Base-by-base conservation (phyloP, 1,140 invertebrate species). In the Acromyrmex charruanus region DNA sequence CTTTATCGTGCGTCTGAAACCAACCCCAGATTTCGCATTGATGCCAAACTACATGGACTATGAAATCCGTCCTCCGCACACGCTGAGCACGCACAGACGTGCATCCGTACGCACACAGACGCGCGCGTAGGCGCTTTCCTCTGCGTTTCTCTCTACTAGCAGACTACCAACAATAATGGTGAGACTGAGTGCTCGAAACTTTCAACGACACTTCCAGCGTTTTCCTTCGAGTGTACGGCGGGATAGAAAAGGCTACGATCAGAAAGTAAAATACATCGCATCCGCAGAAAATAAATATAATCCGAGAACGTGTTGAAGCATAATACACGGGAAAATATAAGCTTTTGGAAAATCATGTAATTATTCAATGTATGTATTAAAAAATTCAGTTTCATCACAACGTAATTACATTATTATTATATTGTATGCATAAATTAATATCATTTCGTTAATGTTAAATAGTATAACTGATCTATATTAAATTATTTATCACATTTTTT, bases 21-120 rank as follows among this genome's bases (percentile, higher is more conserved):
- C 87, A 90, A 88, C 89, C 79, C 90, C 89, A 85, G 89, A 90
- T 91, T 80, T 90, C 89, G 89, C 89, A 88, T 90, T 88, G 89
- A 91, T 91, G 89, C 87, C 89, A 86, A 90, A 90, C 89, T 90
- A 91, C 89, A 90, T 82, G 89, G 89, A 90, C 89, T 91, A 91
- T 91, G 89, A 91, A 91, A 90, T 91, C 89, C 80, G 69, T 35
- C 85, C 89, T 86, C 81, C 86, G 53, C 79, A 77, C 87, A 69
- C 88, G 51, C 72, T 63, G 51, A 55, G 31, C 61, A 39, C 82
- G 44, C 61, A 65, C 77, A 71, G 59, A 77, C 79, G 59, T 72
- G n/a, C 21, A 28, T 71, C 7, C 49, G 21, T 12, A 25, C 31
- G 21, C n/a, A 39, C 31, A 75, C 84, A 49, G 66, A 39, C 69